These are phyloP conservation scores for Datnioides undecimradiatus DNA, from an alignment of 2,113 vertebrate genomes.

Conservation along the genomic window DNA sequence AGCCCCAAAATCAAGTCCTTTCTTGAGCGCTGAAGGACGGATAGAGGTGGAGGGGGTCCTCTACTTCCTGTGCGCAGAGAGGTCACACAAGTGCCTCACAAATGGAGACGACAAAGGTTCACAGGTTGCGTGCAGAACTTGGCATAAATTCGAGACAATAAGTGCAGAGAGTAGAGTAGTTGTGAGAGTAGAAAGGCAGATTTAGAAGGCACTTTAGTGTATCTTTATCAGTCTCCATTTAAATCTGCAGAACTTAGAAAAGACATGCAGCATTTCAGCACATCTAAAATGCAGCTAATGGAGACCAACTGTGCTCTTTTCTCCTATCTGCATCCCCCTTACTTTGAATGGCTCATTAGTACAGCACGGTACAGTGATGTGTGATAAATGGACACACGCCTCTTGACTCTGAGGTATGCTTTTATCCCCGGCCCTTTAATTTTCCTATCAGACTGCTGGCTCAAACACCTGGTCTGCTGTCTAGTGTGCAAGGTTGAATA, in stretches of 20 bases:
- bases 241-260: slow-evolving; percentile 2
- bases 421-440: slow-evolving; percentile 43
- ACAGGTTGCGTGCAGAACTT: slow-evolving; percentile 1
- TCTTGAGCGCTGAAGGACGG: slow-evolving; percentile 44
- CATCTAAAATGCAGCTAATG: slow-evolving; percentile 19
- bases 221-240: not conserved
- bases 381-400: slow-evolving; percentile 24
- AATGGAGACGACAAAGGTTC: slow-evolving; percentile 8
- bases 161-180: not conserved
- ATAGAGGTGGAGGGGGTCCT: slow-evolving; percentile 5
- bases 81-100: slow-evolving; percentile 19
- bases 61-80: slow-evolving; percentile 50
- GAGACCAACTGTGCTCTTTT: slow-evolving; percentile 9
- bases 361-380: slow-evolving; percentile 14
- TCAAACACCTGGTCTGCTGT: slow-evolving; percentile 2
- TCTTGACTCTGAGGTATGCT: slow-evolving; percentile 46
- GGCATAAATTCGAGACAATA: not conserved
- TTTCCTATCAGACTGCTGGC: slow-evolving; percentile 43
- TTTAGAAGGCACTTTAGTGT: not conserved
- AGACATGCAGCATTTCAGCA: slow-evolving; percentile 44
- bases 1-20: slow-evolving; percentile 58
- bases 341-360: slow-evolving; percentile 59
- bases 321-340: slow-evolving; percentile 27
- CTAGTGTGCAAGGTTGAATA: not conserved
- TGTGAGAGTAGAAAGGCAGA: not conserved